Conservation (phyloP, 2,797 vertebrate species). For the Adrianichthys oophorus region DNA sequence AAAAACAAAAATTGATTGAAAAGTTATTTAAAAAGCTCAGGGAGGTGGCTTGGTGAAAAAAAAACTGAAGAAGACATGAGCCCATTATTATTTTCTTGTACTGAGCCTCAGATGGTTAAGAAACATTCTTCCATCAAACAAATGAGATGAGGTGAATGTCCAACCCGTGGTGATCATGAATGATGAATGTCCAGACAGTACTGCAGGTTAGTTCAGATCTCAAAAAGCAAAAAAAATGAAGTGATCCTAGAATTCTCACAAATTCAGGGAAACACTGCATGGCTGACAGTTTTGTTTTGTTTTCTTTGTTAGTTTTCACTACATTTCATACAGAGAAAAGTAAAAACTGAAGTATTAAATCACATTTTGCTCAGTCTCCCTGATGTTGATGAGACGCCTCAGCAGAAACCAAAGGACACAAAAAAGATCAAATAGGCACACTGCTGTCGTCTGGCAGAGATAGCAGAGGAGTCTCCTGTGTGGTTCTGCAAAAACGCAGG, state of each 20-base stretch:
- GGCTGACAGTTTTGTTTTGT: too few species aligned
- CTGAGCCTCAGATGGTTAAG: conserved; percentile 1
- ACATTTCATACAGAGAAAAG: too few species aligned
- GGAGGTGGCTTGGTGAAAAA: conserved; percentile 19
- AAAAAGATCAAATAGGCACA: too few species aligned
- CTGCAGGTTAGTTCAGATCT: conserved; percentile 6
- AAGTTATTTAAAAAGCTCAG: background rate
- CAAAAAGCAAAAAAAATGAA: background rate
- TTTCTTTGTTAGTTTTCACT: too few species aligned
- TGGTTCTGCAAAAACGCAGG: too few species aligned
- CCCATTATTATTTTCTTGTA: conserved; percentile 18
- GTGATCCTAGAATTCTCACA: background rate
- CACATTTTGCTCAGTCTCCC: background rate
- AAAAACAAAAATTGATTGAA: conserved; percentile 12
- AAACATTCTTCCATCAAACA: conserved; percentile 14
- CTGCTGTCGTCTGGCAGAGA: too few species aligned
- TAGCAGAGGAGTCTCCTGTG: too few species aligned
- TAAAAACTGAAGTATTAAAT: too few species aligned
- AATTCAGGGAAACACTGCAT: background rate
- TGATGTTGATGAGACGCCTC: background rate
- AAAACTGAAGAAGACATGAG: conserved; percentile 7
- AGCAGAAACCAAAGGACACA: too few species aligned
- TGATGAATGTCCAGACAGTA: conserved; percentile 4
- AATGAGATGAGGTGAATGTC: conserved; percentile 5
- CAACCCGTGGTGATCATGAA: conserved; percentile 12